A percentile compares a stretch with the other conserved stretches of the same genome.
Evolutionary conservation across 2,113 vertebrate species (phyloP).

Genomic region (Eublepharis macularius): DNA sequence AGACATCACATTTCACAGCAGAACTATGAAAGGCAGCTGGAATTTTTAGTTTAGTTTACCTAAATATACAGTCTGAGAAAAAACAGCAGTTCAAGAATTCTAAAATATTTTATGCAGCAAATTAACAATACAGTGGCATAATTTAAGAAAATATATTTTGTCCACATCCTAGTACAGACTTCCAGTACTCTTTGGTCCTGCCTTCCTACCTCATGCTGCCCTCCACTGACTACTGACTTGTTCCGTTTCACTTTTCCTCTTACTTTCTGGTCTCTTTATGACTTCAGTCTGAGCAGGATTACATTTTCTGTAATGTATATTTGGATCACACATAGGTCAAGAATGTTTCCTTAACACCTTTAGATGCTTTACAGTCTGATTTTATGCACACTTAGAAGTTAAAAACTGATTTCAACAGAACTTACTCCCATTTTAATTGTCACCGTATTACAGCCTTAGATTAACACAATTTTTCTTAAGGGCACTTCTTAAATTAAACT

Average conservation of each 20-base stretch:
- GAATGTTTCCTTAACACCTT: neutral
- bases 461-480: neutral
- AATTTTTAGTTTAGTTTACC: neutral
- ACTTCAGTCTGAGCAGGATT: slow-evolving; percentile 15
- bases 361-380: neutral
- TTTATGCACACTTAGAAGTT: too few species aligned
- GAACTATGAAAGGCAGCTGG: neutral
- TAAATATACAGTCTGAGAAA: neutral
- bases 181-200: neutral
- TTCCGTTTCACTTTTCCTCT: slow-evolving; percentile 9
- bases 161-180: neutral
- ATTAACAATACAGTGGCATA: neutral
- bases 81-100: neutral
- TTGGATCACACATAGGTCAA: slow-evolving; percentile 10
- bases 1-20: neutral
- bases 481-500: neutral
- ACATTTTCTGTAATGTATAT: neutral
- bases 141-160: neutral
- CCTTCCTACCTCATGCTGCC: slow-evolving; percentile 20
- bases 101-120: neutral
- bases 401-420: too few species aligned
- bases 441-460: neutral
- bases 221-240: slow-evolving; percentile 5
- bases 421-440: too few species aligned
- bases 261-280: slow-evolving; percentile 14